Percentiles rank a stretch among this genome's conserved stretches.
phyloP scores from a whole-genome alignment of 2,888 invertebrate genomes.

The Silvanus unidentatus region DNA sequence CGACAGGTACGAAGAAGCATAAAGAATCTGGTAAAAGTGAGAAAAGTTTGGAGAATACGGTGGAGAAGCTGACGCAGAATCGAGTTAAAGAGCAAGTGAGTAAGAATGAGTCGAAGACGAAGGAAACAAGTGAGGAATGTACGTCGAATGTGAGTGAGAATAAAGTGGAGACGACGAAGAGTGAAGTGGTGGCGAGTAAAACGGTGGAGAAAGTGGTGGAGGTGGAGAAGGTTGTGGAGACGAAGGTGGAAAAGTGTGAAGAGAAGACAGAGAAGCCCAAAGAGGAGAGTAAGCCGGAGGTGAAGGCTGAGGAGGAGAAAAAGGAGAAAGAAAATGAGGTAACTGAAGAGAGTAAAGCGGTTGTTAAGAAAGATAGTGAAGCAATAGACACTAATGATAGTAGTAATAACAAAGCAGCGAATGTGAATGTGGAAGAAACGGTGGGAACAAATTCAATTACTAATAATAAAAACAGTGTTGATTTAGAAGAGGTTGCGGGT shows the following conservation, averaged over 20 bases:
- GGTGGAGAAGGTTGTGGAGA: neutral
- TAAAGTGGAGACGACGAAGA: no score
- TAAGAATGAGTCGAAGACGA: conserved; percentile 11
- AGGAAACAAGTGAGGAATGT: neutral
- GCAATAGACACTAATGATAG: neutral
- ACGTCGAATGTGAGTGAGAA: neutral
- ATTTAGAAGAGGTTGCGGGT: conserved; percentile 2
- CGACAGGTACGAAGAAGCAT: conserved; percentile 20
- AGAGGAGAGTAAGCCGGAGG: no score
- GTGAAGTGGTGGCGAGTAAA: neutral
- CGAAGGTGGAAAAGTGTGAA: neutral
- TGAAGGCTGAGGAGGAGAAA: no score
- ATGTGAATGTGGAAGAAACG: neutral
- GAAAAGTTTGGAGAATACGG: conserved; percentile 40
- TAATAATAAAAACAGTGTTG: conserved; percentile 3
- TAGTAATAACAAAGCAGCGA: neutral
- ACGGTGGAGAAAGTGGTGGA: neutral
- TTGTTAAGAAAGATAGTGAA: neutral
- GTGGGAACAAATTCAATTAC: conserved; percentile 2
- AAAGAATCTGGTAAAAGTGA: conserved; percentile 33
- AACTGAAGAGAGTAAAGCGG: neutral
- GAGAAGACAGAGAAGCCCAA: neutral
- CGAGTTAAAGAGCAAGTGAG: conserved; percentile 33
- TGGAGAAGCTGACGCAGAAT: conserved; percentile 41
- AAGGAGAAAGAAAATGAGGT: neutral